These are phyloP conservation scores for Acanthoscelides obtectus DNA, from an alignment of 2,888 invertebrate genomes.

Conservation along the genomic window DNA sequence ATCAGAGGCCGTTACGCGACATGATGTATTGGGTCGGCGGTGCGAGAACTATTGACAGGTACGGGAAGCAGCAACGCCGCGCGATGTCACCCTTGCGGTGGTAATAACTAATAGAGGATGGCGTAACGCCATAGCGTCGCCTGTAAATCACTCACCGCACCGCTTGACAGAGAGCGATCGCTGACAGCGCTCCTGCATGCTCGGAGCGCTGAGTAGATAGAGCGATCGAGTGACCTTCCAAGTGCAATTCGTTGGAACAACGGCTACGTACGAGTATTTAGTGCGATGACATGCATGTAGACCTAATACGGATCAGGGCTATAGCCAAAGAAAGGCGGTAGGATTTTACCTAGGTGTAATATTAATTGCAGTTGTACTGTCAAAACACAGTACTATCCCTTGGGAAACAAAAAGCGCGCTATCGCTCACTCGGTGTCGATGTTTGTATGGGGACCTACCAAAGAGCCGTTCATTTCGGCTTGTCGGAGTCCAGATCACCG, in stretches of 20 bases:
- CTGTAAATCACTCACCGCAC: neutral
- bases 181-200: neutral
- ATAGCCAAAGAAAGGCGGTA: too few relatives aligned
- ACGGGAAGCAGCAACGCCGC: neutral
- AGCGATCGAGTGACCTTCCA: neutral
- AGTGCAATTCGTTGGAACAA: neutral
- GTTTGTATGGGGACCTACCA: too few relatives aligned
- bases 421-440: too few relatives aligned
- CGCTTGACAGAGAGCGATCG: neutral
- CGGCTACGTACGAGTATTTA: too few relatives aligned
- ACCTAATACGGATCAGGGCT: too few relatives aligned
- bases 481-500: too few relatives aligned
- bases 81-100: neutral
- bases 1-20: neutral
- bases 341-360: too few relatives aligned
- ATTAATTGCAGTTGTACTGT: too few relatives aligned
- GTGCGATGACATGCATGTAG: too few relatives aligned
- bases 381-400: too few relatives aligned
- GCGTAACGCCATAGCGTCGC: neutral
- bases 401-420: too few relatives aligned
- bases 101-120: neutral
- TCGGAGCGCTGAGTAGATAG: neutral
- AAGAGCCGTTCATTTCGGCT: too few relatives aligned
- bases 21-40: neutral
- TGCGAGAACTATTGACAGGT: neutral